These are phyloP conservation scores for Coptotermes formosanus DNA, from an alignment of 1,140 invertebrate species.

Conservation along the genomic window DNA sequence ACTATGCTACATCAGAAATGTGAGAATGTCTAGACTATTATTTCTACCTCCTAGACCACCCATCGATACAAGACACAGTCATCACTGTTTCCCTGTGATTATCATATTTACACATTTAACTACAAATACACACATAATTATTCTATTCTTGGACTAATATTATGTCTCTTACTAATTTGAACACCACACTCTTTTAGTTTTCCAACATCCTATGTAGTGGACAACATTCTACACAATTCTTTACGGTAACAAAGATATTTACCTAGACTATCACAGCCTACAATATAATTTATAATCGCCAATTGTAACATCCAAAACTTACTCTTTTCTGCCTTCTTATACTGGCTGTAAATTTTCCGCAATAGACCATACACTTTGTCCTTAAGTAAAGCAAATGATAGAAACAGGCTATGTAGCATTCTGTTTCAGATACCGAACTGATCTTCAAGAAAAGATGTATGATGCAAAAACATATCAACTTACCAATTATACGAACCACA, in stretches of 20 bases:
- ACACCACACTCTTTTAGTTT: background rate
- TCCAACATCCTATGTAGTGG: no score
- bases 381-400: slow-evolving; percentile 35
- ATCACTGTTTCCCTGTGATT: no score
- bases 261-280: slow-evolving; percentile 12
- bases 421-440: background rate
- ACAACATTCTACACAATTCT: background rate
- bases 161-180: background rate
- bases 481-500: no score
- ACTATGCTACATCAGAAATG: no score
- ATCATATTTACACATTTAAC: background rate
- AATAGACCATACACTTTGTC: slow-evolving; percentile 36
- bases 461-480: background rate
- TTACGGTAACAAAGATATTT: background rate
- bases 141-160: background rate
- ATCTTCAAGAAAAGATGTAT: background rate
- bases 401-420: slow-evolving; percentile 28
- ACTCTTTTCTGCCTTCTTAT: slow-evolving; percentile 37
- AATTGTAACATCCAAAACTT: slow-evolving; percentile 31
- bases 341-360: slow-evolving; percentile 37
- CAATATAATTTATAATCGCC: background rate
- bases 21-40: no score
- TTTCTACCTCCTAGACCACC: no score
- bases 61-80: no score
- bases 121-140: background rate